Percentiles rank a stretch among this genome's conserved stretches.
Evolutionary conservation across 2,888 invertebrate genomes (phyloP).

Genomic region (Dasypolia templi): DNA sequence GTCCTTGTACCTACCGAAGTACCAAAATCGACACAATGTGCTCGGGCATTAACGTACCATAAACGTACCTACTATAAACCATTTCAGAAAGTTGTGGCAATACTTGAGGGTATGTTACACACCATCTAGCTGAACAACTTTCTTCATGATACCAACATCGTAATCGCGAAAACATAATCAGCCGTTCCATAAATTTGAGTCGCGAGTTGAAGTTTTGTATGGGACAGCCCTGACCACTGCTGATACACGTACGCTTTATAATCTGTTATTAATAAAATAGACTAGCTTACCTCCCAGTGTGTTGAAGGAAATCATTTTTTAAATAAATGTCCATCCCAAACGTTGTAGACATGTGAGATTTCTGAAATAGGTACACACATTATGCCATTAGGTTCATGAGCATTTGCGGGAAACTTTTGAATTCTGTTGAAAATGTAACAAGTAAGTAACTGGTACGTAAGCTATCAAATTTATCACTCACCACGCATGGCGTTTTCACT

Average conservation of each 20-base stretch:
- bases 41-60: not conserved
- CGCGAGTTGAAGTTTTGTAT: not conserved
- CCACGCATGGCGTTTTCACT: constrained; percentile 96
- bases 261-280: not conserved
- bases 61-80: not conserved
- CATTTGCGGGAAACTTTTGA: not conserved
- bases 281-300: constrained; percentile 97
- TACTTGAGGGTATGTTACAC: not conserved
- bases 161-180: not conserved
- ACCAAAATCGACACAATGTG: not conserved
- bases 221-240: not conserved
- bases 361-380: constrained; percentile 90
- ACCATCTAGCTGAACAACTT: not conserved
- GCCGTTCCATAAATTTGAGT: no score
- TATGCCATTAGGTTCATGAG: not conserved
- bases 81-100: not conserved
- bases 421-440: not conserved
- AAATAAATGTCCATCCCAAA: constrained; percentile 97
- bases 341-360: constrained; percentile 94
- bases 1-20: not conserved
- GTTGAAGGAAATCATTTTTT: constrained; percentile 98
- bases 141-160: not conserved
- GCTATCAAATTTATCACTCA: constrained; percentile 80
- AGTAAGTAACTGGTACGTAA: not conserved
- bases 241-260: not conserved